Evolutionary conservation across 2,797 vertebrate genomes (phyloP).

Genomic region (Sardinella longiceps): DNA sequence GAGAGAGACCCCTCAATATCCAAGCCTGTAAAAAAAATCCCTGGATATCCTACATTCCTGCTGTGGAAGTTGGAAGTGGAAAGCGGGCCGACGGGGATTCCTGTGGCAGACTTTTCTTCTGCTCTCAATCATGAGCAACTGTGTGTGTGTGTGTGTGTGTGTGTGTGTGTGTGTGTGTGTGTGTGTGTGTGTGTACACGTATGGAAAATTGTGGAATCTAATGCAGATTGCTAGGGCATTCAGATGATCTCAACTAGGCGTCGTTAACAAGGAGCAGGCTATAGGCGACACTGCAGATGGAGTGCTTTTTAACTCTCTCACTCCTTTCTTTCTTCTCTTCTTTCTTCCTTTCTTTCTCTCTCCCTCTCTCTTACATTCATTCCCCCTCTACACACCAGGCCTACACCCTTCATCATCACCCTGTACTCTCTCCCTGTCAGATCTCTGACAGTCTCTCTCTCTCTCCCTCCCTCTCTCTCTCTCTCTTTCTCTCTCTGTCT

Average conservation of each 20-base stretch:
- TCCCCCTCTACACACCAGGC: neutral
- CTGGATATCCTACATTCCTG: conserved; percentile 17
- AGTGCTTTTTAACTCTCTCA: neutral
- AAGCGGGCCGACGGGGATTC: conserved; percentile 9
- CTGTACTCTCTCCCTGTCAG: neutral
- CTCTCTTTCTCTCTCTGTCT: neutral
- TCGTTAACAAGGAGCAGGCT: neutral
- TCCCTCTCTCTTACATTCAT: neutral
- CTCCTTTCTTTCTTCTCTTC: no score
- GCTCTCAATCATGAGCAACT: conserved; percentile 17
- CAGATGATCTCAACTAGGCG: neutral
- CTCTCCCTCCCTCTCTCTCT: neutral
- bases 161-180: conserved; percentile 9
- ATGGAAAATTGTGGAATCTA: conserved; percentile 23
- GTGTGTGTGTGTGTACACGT: neutral
- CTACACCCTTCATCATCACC: neutral
- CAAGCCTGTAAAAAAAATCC: neutral
- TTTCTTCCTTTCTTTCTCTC: neutral
- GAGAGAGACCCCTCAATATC: neutral
- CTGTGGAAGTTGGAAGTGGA: neutral
- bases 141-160: neutral
- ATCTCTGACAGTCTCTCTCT: neutral
- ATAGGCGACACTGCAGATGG: conserved; percentile 11
- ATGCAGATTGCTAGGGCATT: conserved; percentile 7
- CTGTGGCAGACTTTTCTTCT: conserved; percentile 22